Evolutionary conservation across 2,113 vertebrate genomes (phyloP).

Genomic region (Naja naja): DNA sequence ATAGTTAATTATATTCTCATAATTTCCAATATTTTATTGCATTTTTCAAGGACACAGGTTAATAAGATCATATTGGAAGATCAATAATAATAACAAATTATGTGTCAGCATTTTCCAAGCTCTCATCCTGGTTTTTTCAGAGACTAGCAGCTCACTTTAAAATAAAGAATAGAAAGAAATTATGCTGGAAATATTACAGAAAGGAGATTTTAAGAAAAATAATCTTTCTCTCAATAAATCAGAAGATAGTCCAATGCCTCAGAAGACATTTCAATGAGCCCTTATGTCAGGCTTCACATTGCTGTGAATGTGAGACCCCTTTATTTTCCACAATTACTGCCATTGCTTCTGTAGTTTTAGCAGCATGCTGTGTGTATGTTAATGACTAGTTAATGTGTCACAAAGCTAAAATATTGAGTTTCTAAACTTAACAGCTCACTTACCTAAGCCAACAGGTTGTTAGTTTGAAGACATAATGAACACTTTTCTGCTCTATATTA

Average conservation of each 20-base stretch:
- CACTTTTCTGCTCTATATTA: slow-evolving; percentile 32
- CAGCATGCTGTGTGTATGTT: not conserved
- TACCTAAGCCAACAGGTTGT: slow-evolving; percentile 22
- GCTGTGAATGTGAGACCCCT: not conserved
- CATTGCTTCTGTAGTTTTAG: not conserved
- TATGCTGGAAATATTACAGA: not conserved
- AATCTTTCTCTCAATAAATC: not conserved
- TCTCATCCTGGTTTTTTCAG: not conserved
- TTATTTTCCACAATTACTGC: slow-evolving; percentile 2
- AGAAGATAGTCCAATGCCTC: not conserved
- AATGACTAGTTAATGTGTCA: not conserved
- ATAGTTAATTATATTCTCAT: not conserved
- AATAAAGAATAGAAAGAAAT: not conserved
- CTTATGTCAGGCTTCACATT: not conserved
- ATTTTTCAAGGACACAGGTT: not conserved
- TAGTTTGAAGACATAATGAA: slow-evolving; percentile 37
- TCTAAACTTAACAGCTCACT: slow-evolving; percentile 1
- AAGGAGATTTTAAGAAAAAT: not conserved
- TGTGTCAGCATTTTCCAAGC: not conserved
- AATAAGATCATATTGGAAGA: not conserved
- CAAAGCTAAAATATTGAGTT: slow-evolving; percentile 38
- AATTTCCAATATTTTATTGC: not conserved
- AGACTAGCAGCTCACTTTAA: not conserved
- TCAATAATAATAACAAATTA: not conserved
- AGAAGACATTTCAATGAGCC: not conserved